phyloP scores from a whole-genome alignment of 2,888 invertebrate species.

The Nomada goodeniana region DNA sequence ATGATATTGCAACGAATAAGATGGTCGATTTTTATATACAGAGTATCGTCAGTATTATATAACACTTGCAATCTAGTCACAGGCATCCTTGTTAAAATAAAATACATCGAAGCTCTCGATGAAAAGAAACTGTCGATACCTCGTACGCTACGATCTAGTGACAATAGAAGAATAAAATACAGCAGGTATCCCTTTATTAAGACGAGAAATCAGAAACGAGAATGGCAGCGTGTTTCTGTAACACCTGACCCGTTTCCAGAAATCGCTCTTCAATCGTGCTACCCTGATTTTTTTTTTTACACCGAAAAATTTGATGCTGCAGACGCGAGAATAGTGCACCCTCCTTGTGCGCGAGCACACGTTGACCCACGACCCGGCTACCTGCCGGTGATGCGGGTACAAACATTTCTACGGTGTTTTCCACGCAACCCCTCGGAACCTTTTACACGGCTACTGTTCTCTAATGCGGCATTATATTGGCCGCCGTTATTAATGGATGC shows the following conservation, averaged over 20 bases:
- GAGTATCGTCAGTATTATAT: conserved; percentile 11
- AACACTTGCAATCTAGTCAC: conserved; percentile 13
- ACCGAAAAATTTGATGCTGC: conserved; percentile 26
- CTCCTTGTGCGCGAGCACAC: conserved; percentile 54
- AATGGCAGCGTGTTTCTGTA: background rate
- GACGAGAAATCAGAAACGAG: background rate
- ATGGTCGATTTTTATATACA: no score
- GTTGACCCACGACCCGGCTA: conserved; percentile 73
- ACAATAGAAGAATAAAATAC: conserved; percentile 10
- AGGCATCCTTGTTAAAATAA: conserved; percentile 19
- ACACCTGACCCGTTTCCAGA: conserved; percentile 45
- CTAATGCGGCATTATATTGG: conserved; percentile 81
- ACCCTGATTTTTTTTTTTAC: conserved; percentile 33
- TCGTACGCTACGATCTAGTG: background rate
- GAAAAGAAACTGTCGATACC: background rate
- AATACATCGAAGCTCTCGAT: background rate
- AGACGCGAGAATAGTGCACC: conserved; percentile 10
- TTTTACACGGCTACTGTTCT: conserved; percentile 69
- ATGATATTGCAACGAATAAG: no score
- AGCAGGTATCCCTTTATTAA: background rate
- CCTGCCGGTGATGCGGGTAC: conserved; percentile 72
- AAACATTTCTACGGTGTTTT: conserved; percentile 72
- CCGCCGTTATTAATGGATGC: conserved; percentile 77
- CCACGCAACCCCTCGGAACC: conserved; percentile 64
- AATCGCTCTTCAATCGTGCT: conserved; percentile 19